Evolutionary conservation across 1,140 invertebrate genomes (phyloP), one percentile per base, ranked within the genome.

Genomic region (Sycophaga agraensis): DNA sequence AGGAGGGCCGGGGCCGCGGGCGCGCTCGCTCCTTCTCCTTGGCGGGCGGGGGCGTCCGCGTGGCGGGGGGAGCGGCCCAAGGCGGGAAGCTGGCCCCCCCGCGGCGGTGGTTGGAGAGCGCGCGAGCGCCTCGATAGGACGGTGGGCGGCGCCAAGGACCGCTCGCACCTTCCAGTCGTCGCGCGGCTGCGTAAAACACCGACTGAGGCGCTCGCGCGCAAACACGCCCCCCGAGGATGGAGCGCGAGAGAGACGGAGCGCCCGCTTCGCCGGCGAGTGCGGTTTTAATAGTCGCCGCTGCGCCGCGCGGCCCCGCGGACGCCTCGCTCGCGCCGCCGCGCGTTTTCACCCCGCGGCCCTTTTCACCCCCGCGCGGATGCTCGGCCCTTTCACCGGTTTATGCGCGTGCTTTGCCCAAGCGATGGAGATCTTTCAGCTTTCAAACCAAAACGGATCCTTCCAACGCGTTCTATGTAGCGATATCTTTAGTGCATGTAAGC

Each of bases 71-170:
- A 14, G 53, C 17, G 26, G 7, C 6, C 22, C 11, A 21, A 43
- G 37, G 56, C 39, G 31, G 31, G 40, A 35, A 34, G 26, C 26
- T 21, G 42, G 39, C 49, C n/a, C 9, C 48, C 40, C 26, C 22
- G 3, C 9, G 6, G 24, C 22, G 53, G 62, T 59, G 68, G 69
- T 72, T 70, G 70, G 69, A 70, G 70, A 67, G 69, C 64, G 51
- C 4, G 28, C 31, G 35, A 58, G 67, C 24, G 58, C 54, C 37
- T 71, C 61, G 71, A 73, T 75, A 73, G 74, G 72, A 73, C 69
- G 70, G 73, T 75, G 69, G 78, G 78, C 78, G 78, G 76, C 64
- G 67, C 72, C 70, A 66, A 59, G 61, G 39, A 45, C 40, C 53
- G 39, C 37, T 45, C 68, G 60, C 53, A 42, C 59, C 64, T 53